Base-by-base conservation (phyloP, 2,888 invertebrate genomes). In the Drosophila nigricruria region DNA sequence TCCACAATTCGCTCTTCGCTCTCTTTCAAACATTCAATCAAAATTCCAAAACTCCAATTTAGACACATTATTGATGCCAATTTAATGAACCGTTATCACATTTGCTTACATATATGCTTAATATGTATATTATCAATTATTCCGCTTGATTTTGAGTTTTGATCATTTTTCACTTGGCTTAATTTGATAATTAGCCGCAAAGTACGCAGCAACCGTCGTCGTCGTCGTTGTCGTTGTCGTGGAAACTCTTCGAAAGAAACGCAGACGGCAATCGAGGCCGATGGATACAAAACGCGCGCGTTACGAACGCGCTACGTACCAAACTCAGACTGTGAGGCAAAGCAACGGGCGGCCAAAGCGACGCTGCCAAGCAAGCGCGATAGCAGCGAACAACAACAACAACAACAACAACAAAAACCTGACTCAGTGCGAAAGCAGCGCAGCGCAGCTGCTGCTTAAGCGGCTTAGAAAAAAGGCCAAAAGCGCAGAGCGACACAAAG, bases 251-350 rank as follows among this genome's bases (percentile, higher is more conserved):
- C 47, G 30, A 30, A 52, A 52, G 52, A 52, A 70, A 20, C 43
- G 38, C 49, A 61, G 58, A 65, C 74, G 62, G 36, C 58, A 67
- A 62, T 43, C 79, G 56, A 49, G 25, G 40, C 25, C 47, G 50
- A 70, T 58, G 64, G 59, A 67, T 14, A 45, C n/a, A 38, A 49
- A 60, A 71, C 69, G 80, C 81, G 87, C 85, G 89, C 87, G 83
- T 86, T 75, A 81, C 86, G 81, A 76, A 81, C 87, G 77, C 89
- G 81, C 85, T 65, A 67, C 77, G 81, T 71, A 70, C 70, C 88
- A 89, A 87, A 89, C 78, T 82, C 77, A 72, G 75, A 81, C 81
- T 81, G 81, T 63, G 69, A 63, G 49, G 50, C 49, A 38, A 20
- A 30, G 49, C 27, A 47, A 40, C 56, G 42, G 52, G 70, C 59